Percentiles rank a stretch among this genome's conserved stretches.
Evolutionary conservation across 1,140 invertebrate genomes (phyloP).

Genomic region (Pissodes strobi): DNA sequence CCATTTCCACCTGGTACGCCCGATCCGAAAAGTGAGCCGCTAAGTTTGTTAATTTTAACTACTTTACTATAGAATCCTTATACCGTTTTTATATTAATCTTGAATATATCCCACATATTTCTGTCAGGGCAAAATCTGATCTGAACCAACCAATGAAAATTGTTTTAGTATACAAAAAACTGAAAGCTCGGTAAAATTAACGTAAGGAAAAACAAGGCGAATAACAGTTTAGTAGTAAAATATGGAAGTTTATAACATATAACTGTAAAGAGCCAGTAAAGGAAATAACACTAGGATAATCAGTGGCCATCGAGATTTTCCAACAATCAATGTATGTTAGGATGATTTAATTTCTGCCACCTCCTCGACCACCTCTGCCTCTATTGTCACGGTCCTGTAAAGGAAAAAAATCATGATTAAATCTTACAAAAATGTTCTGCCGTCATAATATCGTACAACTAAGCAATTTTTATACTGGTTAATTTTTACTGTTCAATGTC

Average conservation of each 20-base stretch:
- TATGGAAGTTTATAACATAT: constrained; percentile 12
- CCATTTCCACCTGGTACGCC: neutral
- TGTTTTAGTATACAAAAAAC: constrained; percentile 33
- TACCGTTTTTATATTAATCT: constrained; percentile 43
- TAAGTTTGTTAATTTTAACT: constrained; percentile 50
- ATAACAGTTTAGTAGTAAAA: constrained; percentile 26
- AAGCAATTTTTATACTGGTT: too few relatives aligned
- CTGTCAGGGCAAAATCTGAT: constrained; percentile 31
- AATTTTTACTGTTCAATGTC: too few relatives aligned
- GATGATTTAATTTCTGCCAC: constrained; percentile 45
- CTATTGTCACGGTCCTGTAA: constrained; percentile 52
- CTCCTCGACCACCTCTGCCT: constrained; percentile 46
- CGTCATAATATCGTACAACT: too few relatives aligned
- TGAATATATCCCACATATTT: constrained; percentile 26
- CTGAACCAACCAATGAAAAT: constrained; percentile 22
- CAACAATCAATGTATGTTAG: neutral
- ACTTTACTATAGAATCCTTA: constrained; percentile 53
- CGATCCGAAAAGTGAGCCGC: constrained; percentile 54
- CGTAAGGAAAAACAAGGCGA: constrained; percentile 1
- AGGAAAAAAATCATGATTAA: too few relatives aligned
- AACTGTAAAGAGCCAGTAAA: constrained; percentile 32
- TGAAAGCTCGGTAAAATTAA: constrained; percentile 33
- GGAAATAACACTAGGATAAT: constrained; percentile 41
- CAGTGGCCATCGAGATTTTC: constrained; percentile 38
- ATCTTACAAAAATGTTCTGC: too few relatives aligned